These are phyloP conservation scores for Todiramphus chloris DNA, from an alignment of 2,113 vertebrate species.

Conservation along the genomic window DNA sequence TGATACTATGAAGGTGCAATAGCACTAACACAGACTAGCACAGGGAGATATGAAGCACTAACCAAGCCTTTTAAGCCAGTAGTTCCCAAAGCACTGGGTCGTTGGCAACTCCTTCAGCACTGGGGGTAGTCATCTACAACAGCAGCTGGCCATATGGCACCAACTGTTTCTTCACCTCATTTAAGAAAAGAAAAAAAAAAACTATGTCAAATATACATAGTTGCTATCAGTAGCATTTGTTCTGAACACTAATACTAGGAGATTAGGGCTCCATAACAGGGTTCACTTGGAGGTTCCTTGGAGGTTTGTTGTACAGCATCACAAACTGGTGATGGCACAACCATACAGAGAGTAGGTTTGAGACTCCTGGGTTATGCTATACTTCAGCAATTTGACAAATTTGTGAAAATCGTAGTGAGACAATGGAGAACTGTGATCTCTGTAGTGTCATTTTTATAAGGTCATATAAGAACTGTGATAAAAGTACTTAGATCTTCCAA, in stretches of 20 bases:
- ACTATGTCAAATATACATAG: no score
- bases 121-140: not conserved
- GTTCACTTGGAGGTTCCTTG: not conserved
- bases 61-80: not conserved
- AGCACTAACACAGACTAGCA: not conserved
- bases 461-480: not conserved
- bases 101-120: not conserved
- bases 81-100: not conserved
- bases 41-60: not conserved
- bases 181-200: not conserved
- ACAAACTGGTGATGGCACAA: not conserved
- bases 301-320: not conserved
- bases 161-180: not conserved
- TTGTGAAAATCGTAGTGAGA: not conserved
- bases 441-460: not conserved
- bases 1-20: slow-evolving; percentile 39
- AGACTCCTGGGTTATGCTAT: not conserved
- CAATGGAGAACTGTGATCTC: not conserved
- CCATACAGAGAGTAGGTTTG: not conserved
- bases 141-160: not conserved
- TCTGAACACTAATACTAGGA: not conserved
- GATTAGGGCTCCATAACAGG: not conserved
- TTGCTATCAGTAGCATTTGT: not conserved
- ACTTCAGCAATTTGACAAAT: not conserved
- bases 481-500: not conserved